These are phyloP conservation scores for Acanthosepion lycidas DNA, from an alignment of 2,888 invertebrate genomes.

Conservation along the genomic window DNA sequence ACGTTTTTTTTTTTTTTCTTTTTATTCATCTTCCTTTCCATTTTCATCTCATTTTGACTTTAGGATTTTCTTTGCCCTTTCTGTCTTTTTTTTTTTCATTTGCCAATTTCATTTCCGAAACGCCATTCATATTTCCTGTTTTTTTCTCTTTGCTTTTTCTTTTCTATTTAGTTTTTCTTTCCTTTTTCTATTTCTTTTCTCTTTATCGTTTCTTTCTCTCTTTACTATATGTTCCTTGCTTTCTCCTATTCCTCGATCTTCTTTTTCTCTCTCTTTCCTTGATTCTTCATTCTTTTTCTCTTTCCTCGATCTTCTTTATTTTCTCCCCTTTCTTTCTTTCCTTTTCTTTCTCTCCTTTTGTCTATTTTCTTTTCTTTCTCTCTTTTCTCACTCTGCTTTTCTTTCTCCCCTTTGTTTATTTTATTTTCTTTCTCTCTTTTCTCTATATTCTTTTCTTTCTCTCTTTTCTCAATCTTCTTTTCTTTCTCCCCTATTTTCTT, in stretches of 20 bases:
- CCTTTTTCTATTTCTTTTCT: not conserved
- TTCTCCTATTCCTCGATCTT: not conserved
- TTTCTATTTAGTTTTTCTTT: not conserved
- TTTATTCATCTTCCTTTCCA: no score
- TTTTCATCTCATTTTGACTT: not conserved
- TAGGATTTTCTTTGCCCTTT: not conserved
- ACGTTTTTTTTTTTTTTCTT: no score
- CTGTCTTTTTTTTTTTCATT: not conserved
- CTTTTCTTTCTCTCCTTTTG: not conserved
- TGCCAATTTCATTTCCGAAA: not conserved
- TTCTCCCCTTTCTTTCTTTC: not conserved
- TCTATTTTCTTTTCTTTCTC: not conserved
- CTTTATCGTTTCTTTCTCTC: not conserved
- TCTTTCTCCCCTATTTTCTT: not conserved
- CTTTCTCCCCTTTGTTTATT: not conserved
- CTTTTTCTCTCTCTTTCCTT: not conserved
- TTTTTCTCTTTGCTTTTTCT: not conserved
- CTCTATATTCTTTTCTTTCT: not conserved
- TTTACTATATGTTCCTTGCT: no score
- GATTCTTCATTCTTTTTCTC: not conserved
- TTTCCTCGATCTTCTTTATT: not conserved
- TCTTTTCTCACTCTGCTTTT: not conserved
- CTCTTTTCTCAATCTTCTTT: rapidly evolving
- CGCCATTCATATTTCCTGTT: no score
- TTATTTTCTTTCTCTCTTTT: no score